Percentiles rank a stretch among this genome's conserved stretches.
These are phyloP conservation scores for Drosophila diplacantha DNA, from an alignment of 2,888 invertebrate species.

Conservation along the genomic window DNA sequence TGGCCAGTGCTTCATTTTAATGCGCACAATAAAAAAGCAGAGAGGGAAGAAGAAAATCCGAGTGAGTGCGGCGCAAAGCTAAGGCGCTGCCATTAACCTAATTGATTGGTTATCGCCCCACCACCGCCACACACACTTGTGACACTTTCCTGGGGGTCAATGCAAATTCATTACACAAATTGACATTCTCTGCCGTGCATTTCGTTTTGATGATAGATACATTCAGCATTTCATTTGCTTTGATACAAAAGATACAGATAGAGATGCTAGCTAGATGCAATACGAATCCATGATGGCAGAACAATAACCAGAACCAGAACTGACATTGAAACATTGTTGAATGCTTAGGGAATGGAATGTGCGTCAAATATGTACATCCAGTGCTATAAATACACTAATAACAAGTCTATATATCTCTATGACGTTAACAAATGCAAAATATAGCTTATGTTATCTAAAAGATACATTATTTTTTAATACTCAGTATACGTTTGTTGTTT, in stretches of 20 bases:
- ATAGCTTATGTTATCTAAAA: slow-evolving; percentile 12
- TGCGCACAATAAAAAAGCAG: slow-evolving; percentile 28
- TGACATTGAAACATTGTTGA: slow-evolving; percentile 4
- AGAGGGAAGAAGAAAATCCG: not conserved
- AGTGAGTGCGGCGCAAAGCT: slow-evolving; percentile 3
- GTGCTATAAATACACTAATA: slow-evolving; percentile 10
- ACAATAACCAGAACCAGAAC: slow-evolving; percentile 4
- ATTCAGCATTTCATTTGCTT: slow-evolving; percentile 7
- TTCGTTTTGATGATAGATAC: slow-evolving; percentile 38
- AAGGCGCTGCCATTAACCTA: slow-evolving; percentile 52
- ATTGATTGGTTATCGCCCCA: slow-evolving; percentile 55
- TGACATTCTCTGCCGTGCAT: slow-evolving; percentile 32
- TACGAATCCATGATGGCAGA: slow-evolving; percentile 1
- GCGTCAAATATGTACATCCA: slow-evolving; percentile 3
- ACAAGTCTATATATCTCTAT: not conserved
- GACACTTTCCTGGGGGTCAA: slow-evolving; percentile 27
- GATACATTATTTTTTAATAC: slow-evolving; percentile 7
- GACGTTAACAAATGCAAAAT: slow-evolving; percentile 7
- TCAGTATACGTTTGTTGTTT: not conserved
- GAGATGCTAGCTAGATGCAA: not conserved
- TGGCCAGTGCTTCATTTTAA: slow-evolving; percentile 20
- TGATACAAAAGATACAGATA: slow-evolving; percentile 9
- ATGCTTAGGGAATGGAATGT: slow-evolving; percentile 5
- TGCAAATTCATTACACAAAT: slow-evolving; percentile 66
- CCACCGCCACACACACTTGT: slow-evolving; percentile 8